Evolutionary conservation across 2,888 invertebrate species (phyloP).

Genomic region (Drosophila flavopinicola): DNA sequence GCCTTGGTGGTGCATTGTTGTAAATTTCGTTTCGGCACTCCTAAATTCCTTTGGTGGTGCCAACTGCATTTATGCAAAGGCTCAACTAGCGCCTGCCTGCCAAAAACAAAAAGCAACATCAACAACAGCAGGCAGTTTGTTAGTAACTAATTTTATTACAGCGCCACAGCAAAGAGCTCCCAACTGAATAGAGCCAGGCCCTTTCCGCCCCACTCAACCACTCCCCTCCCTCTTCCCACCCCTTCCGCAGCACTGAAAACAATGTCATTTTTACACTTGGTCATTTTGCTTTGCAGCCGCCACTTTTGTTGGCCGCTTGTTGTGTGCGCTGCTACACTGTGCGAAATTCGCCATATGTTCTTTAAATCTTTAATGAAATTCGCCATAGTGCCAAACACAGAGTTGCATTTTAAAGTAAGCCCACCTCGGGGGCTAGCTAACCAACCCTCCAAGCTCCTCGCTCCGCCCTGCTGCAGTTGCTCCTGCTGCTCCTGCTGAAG

Average conservation of each 20-base stretch:
- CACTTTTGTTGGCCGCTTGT: slow-evolving; percentile 25
- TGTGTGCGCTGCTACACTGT: slow-evolving; percentile 20
- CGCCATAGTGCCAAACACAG: slow-evolving; percentile 67
- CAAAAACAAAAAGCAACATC: slow-evolving; percentile 20
- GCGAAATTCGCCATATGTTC: slow-evolving; percentile 77
- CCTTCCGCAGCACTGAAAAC: slow-evolving; percentile 35
- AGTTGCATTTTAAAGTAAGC: slow-evolving; percentile 71
- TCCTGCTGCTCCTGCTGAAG: slow-evolving; percentile 33
- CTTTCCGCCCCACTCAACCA: slow-evolving; percentile 2
- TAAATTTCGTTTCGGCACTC: slow-evolving; percentile 69
- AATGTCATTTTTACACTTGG: slow-evolving; percentile 76
- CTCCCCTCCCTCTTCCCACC: neutral
- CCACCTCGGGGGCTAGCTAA: slow-evolving; percentile 22
- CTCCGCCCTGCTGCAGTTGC: slow-evolving; percentile 2
- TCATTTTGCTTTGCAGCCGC: slow-evolving; percentile 60
- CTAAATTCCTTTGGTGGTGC: slow-evolving; percentile 74
- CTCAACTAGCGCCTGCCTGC: slow-evolving; percentile 24
- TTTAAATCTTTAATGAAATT: slow-evolving; percentile 77
- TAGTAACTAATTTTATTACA: slow-evolving; percentile 73
- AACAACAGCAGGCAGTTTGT: slow-evolving; percentile 11
- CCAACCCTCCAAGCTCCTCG: neutral
- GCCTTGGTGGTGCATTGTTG: slow-evolving; percentile 63
- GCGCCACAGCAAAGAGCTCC: slow-evolving; percentile 65
- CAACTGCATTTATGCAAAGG: slow-evolving; percentile 77
- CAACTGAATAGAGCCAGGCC: slow-evolving; percentile 47